Evolutionary conservation across 2,797 vertebrate genomes (phyloP).

Genomic region (Rhyacichthys aspro): DNA sequence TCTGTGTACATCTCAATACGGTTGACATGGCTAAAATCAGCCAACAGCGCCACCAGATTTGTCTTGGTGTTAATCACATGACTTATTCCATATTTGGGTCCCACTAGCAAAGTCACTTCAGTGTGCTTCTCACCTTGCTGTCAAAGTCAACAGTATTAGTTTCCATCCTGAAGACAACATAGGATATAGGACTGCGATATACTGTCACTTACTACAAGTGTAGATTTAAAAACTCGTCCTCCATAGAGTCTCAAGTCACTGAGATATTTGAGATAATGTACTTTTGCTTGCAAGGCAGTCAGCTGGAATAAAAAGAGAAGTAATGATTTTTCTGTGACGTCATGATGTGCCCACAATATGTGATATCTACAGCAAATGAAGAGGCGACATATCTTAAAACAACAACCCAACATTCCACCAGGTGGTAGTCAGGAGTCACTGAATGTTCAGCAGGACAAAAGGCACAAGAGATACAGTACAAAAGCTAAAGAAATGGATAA

Average conservation of each 20-base stretch:
- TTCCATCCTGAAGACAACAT: neutral
- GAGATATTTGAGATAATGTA: conserved; percentile 98
- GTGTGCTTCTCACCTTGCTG: conserved; percentile 98
- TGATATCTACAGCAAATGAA: neutral
- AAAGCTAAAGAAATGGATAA: neutral
- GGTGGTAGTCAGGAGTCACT: conserved; percentile 56
- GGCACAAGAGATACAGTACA: neutral
- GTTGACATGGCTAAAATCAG: conserved; percentile 98
- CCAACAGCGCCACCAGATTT: conserved; percentile 94
- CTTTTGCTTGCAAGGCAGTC: conserved; percentile 96
- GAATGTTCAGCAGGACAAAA: conserved; percentile 10
- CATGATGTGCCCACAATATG: neutral
- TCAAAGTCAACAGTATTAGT: conserved; percentile 28
- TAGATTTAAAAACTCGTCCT: conserved; percentile 95
- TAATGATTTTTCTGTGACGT: neutral
- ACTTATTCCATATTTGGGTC: conserved; percentile 97
- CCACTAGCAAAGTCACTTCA: conserved; percentile 95
- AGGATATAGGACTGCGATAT: neutral
- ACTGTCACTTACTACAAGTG: conserved; percentile 86
- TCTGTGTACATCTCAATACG: conserved; percentile 98
- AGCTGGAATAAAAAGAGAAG: conserved; percentile 77
- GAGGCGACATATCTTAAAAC: conserved; percentile 13
- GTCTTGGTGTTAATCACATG: conserved; percentile 99
- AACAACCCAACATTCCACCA: conserved; percentile 48
- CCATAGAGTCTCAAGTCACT: conserved; percentile 96